Evolutionary conservation across 1,140 invertebrate species (phyloP), one percentile per base, ranked within the genome.

Genomic region (Cotesia glomerata): DNA sequence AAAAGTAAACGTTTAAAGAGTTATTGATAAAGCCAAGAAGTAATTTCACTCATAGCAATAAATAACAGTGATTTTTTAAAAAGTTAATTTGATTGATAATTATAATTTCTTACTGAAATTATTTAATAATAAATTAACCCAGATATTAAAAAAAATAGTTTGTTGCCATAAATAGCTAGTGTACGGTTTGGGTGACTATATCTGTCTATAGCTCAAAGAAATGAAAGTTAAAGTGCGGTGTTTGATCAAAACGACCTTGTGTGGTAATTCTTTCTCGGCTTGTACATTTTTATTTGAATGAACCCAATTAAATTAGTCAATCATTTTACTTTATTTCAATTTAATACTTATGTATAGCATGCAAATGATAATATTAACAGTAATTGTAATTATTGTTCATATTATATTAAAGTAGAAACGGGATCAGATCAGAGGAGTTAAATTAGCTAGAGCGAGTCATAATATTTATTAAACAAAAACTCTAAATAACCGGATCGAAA

Each of bases 171-270:
- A 14, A 51, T 26, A 62, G 58, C 65, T 13, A 36, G 52, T 36
- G 56, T 72, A 51, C 58, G 26, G 51, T 64, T 71, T 18, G 7
- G 36, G 52, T 11, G 36, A 45, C 35, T 39, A n/a, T 49, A 65
- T 56, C 64, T 54, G 32, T 34, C 49, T 36, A 35, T 65, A 65
- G 16, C 54, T 65, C 13, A 5, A 45, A 65, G 70, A 72, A 59
- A 72, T 66, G 70, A 72, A 72, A 72, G 70, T 66, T 62, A 72
- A 72, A 72, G 70, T 72, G 52, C 11, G 8, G 18, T 63, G 69
- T 56, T 39, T 64, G 14, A 65, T 66, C 62, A 36, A 64, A 72
- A 72, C 51, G 70, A 72, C 70, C 70, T 72, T 72, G 39, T 45
- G 70, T 52, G 13, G 32, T 65, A 2, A 26, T 26, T 36, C 54